Conservation (phyloP, 1,140 invertebrate genomes). For the Protaetia brevitarsis region DNA sequence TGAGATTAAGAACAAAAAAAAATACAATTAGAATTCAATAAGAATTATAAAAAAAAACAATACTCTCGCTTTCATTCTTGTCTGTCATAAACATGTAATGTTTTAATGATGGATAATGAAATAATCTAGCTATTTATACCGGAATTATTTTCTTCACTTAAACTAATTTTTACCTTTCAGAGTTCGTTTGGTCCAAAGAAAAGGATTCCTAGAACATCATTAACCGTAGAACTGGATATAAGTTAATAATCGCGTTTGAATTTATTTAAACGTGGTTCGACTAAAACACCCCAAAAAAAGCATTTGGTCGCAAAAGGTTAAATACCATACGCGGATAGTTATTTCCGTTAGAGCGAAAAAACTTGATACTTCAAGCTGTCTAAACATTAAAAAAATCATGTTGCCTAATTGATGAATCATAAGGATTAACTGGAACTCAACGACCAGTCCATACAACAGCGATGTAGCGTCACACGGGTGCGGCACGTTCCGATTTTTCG, state of each 20-base stretch:
- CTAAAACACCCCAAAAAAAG: neutral
- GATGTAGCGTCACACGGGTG: constrained; percentile 19
- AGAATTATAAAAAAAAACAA: constrained; percentile 2
- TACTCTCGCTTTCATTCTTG: neutral
- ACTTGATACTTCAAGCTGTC: constrained; percentile 8
- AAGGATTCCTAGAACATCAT: neutral
- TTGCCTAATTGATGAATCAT: constrained; percentile 23
- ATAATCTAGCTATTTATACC: neutral
- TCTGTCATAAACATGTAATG: no score
- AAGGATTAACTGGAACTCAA: constrained; percentile 2
- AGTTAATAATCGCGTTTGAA: neutral
- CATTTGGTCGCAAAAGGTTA: constrained; percentile 7
- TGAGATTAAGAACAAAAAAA: no score
- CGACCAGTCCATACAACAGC: neutral
- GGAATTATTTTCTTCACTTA: constrained; percentile 16
- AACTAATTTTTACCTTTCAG: neutral
- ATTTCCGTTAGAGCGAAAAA: constrained; percentile 20
- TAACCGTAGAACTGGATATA: neutral
- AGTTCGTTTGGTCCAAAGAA: neutral
- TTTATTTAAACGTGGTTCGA: neutral
- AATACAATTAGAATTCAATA: constrained; percentile 1
- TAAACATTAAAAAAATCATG: constrained; percentile 11
- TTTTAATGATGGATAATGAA: no score
- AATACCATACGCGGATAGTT: constrained; percentile 14
- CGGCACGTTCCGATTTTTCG: constrained; percentile 1